Evolutionary conservation across 2,888 invertebrate species (phyloP), one percentile per base, ranked within the genome.

Genomic region (Linyphia triangularis): DNA sequence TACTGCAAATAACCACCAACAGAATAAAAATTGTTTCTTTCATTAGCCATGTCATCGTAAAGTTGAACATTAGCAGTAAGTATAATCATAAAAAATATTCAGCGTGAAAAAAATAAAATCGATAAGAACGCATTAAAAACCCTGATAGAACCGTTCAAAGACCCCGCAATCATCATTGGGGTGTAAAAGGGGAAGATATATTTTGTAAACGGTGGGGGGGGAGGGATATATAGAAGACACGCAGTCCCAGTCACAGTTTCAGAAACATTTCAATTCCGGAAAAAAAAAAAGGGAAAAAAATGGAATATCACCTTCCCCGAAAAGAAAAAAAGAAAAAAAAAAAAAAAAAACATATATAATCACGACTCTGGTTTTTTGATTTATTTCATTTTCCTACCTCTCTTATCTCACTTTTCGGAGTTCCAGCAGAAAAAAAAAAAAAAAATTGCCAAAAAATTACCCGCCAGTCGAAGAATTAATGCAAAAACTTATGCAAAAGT

Each of bases 341-440:
- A n/a, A n/a, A n/a, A n/a, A n/a, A n/a, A n/a, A n/a, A n/a, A n/a
- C n/a, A n/a, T n/a, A 59, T 33, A 72, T 28, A 73, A 63, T 73
- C 73, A 51, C 51, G 75, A 33, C 43, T 51, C 26, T 51, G 40
- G 22, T 30, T 57, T 75, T 84, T 84, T 84, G 77, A 77, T 85
- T 85, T 85, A 85, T 85, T 85, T 85, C 77, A 85, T 77, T 77
- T 78, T 77, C 69, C 57, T 61, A 72, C 40, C 67, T 33, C 65
- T 40, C 77, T 77, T 85, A 77, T 85, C 85, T 51, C 51, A 51
- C 51, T 77, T 67, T 24, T n/a, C n/a, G 57, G 37, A 57, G 57
- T 69, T 57, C 81, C 33, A 33, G 28, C 24, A 5, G 51, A 19
- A n/a, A 33, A 43, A 28, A 22, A 28, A 57, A n/a, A 51, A 79